Evolutionary conservation across 1,140 invertebrate genomes (phyloP).

Genomic region (Caenorhabditis latens): DNA sequence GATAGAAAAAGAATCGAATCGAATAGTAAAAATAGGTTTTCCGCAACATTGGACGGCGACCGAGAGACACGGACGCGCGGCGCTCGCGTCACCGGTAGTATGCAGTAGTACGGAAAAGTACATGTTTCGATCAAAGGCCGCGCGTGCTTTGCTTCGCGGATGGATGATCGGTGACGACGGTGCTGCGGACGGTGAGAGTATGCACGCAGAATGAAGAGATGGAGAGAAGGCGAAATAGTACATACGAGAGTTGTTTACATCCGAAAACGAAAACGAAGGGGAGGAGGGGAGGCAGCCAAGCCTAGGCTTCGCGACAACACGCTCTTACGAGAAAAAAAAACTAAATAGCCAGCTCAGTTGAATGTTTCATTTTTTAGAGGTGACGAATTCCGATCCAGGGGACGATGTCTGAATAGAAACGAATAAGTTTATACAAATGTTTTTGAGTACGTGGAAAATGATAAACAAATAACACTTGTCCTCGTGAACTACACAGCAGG

Average conservation of each 20-base stretch:
- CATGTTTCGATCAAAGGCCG: slow-evolving; percentile 36
- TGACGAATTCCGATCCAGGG: not conserved
- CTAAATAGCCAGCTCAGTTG: not conserved
- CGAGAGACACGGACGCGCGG: no score
- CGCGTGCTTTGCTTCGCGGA: slow-evolving; percentile 49
- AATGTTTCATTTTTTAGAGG: not conserved
- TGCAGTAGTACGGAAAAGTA: slow-evolving; percentile 37
- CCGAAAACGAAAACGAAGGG: slow-evolving; percentile 43
- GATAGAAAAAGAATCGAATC: no score
- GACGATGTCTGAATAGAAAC: no score
- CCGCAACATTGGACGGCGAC: no score
- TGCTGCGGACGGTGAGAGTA: not conserved
- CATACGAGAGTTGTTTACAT: slow-evolving; percentile 52
- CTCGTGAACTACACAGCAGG: not conserved
- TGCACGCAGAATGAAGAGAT: not conserved
- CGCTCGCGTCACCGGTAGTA: not conserved
- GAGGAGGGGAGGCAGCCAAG: no score
- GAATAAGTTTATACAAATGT: no score
- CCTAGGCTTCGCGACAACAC: slow-evolving; percentile 11
- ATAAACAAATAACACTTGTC: not conserved
- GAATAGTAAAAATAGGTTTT: no score
- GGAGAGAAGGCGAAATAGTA: slow-evolving; percentile 1
- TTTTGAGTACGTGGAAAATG: no score
- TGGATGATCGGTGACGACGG: slow-evolving; percentile 49
- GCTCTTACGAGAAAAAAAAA: not conserved